Conservation (phyloP, 2,888 invertebrate genomes). For the Epirrita christyi region DNA sequence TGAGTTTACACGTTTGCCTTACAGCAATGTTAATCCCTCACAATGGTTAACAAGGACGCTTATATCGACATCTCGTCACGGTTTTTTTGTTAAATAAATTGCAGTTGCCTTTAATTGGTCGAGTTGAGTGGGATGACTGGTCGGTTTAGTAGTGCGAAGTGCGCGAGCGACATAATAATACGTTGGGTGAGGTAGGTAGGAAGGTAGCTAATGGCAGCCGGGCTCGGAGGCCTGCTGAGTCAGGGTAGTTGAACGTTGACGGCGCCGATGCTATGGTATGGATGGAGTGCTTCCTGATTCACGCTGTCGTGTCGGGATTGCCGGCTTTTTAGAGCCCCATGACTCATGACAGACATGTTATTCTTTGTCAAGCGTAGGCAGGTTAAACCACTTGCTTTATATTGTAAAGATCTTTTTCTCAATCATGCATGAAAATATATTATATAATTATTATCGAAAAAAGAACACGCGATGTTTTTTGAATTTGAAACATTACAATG, state of each 20-base stretch:
- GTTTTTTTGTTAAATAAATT: constrained; percentile 69
- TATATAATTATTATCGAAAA: no score
- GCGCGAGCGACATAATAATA: constrained; percentile 61
- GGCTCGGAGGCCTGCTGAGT: constrained; percentile 67
- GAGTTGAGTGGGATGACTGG: constrained; percentile 72
- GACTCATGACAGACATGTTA: constrained; percentile 13
- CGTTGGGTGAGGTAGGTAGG: constrained; percentile 45
- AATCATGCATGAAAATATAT: no score
- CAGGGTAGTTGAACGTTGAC: constrained; percentile 71
- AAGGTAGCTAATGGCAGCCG: constrained; percentile 60
- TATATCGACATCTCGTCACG: constrained; percentile 69
- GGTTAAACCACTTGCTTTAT: no score
- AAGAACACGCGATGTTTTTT: no score
- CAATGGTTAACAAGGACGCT: constrained; percentile 69
- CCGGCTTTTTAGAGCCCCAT: constrained; percentile 34
- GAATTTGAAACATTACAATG: no score
- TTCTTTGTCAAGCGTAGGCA: no score
- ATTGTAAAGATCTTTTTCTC: no score
- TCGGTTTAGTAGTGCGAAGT: constrained; percentile 76
- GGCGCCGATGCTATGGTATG: constrained; percentile 60
- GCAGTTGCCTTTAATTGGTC: constrained; percentile 77
- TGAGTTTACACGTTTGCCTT: constrained; percentile 6
- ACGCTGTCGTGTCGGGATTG: constrained; percentile 26
- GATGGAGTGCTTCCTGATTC: constrained; percentile 49
- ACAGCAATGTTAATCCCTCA: constrained; percentile 23